A percentile compares a stretch with the other conserved stretches of the same genome.
Evolutionary conservation across 2,797 vertebrate genomes (phyloP).

Genomic region (Oreortyx pictus): DNA sequence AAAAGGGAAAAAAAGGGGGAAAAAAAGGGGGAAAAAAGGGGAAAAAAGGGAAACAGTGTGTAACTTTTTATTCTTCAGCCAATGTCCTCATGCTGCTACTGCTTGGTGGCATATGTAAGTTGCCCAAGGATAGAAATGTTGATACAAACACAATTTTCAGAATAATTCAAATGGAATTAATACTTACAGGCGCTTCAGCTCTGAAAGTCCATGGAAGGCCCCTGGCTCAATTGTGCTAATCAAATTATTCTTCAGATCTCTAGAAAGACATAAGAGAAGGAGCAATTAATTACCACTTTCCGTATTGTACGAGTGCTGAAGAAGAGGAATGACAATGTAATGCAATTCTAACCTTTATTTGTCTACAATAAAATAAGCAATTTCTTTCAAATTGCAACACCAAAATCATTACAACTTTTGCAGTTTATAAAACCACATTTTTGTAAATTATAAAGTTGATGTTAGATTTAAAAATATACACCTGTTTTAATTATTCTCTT

Average conservation of each 20-base stretch:
- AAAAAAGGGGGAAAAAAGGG: no score
- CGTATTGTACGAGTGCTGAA: background rate
- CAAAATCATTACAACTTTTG: background rate
- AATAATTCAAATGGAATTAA: constrained; percentile 67
- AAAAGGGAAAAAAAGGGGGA: background rate
- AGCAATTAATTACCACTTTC: constrained; percentile 69
- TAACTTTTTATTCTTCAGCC: background rate
- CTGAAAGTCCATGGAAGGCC: constrained; percentile 90
- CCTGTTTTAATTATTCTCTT: background rate
- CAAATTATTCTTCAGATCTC: constrained; percentile 95
- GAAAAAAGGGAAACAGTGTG: background rate
- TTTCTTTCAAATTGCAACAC: background rate
- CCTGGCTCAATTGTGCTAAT: constrained; percentile 94
- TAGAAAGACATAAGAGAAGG: constrained; percentile 75
- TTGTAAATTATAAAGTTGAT: background rate
- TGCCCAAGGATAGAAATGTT: constrained; percentile 39
- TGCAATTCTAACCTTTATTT: background rate
- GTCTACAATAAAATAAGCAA: background rate
- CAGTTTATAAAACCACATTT: background rate
- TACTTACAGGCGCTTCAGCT: constrained; percentile 91
- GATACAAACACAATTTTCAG: constrained; percentile 30
- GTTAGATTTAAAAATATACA: background rate
- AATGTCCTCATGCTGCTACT: background rate
- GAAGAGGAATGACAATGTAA: background rate
- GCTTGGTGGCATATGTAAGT: constrained; percentile 29